These are phyloP conservation scores for Hypotaenidia okinawae DNA, from an alignment of 2,797 vertebrate genomes.

Conservation along the genomic window DNA sequence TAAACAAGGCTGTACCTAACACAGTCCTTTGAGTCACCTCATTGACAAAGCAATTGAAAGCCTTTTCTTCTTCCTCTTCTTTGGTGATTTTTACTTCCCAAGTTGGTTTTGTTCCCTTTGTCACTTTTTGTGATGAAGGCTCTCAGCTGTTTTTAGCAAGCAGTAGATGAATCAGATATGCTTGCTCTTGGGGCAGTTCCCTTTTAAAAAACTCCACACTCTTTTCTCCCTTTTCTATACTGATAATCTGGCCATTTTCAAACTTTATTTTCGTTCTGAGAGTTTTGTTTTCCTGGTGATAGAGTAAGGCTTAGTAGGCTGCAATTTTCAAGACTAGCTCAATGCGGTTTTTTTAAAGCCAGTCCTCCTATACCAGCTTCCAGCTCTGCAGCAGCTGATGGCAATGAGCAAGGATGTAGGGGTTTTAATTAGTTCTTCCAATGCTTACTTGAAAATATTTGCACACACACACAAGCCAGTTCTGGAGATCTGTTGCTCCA, in stretches of 20 bases:
- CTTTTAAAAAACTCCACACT: background rate
- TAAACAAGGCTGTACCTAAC: constrained; percentile 27
- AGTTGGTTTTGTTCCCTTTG: constrained; percentile 65
- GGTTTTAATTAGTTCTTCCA: constrained; percentile 4
- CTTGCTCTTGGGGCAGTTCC: background rate
- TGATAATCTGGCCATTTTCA: background rate
- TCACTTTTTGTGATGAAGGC: constrained; percentile 35
- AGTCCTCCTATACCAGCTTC: background rate
- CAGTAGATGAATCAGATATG: constrained; percentile 21
- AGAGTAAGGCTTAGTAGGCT: background rate
- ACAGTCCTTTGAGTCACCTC: constrained; percentile 45
- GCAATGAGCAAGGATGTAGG: constrained; percentile 24
- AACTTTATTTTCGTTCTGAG: background rate
- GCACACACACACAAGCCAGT: background rate
- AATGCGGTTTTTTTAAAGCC: background rate
- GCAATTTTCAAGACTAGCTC: background rate
- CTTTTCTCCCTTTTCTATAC: background rate
- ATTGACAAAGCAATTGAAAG: constrained; percentile 60
- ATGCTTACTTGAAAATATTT: constrained; percentile 36
- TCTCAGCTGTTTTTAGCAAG: constrained; percentile 44
- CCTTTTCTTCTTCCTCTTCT: constrained; percentile 55
- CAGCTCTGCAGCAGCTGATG: constrained; percentile 2
- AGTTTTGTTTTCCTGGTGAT: background rate
- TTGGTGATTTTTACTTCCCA: constrained; percentile 60
- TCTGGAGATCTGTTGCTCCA: constrained; percentile 12